These are phyloP conservation scores for Vulpes vulpes DNA, from an alignment of 2,113 vertebrate species.

Conservation along the genomic window DNA sequence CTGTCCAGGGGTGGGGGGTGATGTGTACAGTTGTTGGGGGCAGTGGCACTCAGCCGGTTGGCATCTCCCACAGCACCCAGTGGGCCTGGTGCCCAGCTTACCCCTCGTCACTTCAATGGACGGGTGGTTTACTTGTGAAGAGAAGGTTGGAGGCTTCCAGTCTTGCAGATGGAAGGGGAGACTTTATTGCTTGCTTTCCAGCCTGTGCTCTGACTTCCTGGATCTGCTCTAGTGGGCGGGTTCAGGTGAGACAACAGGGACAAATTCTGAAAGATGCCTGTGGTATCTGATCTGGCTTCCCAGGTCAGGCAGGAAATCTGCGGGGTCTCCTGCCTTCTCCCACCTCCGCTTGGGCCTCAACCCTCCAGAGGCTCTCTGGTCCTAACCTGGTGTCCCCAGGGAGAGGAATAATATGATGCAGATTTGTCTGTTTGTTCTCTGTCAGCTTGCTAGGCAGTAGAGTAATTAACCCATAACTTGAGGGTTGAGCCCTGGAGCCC, in stretches of 20 bases:
- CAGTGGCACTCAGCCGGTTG: neutral
- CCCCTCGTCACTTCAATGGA: accelerated
- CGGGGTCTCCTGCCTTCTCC: neutral
- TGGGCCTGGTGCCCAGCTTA: neutral
- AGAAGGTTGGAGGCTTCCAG: neutral
- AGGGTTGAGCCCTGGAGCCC: neutral
- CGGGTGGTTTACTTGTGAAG: neutral
- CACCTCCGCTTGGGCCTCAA: too few species aligned
- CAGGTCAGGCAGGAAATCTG: neutral
- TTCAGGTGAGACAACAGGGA: neutral
- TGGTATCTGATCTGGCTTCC: neutral
- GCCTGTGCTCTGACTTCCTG: neutral
- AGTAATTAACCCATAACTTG: neutral
- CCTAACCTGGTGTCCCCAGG: neutral
- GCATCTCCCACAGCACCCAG: neutral
- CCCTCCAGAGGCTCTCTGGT: neutral
- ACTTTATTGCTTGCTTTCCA: neutral
- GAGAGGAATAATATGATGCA: neutral
- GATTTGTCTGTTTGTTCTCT: neutral
- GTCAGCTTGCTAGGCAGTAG: neutral
- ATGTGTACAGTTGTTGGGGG: neutral
- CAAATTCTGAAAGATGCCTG: neutral
- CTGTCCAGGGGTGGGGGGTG: neutral
- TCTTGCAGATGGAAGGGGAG: neutral
- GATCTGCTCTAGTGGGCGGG: neutral